Conservation (phyloP, 1,140 invertebrate genomes). For the Melipona quadrifasciata region DNA sequence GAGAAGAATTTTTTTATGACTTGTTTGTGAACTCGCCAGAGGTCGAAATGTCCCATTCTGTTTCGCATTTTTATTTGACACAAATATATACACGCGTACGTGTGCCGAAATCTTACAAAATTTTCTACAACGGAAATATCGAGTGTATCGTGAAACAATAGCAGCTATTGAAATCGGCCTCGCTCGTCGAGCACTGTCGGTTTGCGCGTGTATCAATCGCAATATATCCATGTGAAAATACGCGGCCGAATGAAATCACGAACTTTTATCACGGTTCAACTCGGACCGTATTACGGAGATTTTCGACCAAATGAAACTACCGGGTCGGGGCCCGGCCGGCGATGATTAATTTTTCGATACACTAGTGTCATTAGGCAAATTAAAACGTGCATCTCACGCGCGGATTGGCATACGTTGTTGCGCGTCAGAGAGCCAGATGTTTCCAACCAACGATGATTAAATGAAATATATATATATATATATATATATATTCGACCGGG, state of each 20-base stretch:
- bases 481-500: neutral
- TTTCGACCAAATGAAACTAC: slow-evolving; percentile 1
- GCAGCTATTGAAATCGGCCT: slow-evolving; percentile 10
- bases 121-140: neutral
- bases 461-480: slow-evolving; percentile 1
- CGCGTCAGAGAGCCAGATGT: slow-evolving; percentile 1
- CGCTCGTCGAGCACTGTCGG: too few species aligned
- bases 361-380: slow-evolving; percentile 31
- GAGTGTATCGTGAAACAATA: neutral
- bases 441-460: slow-evolving; percentile 19
- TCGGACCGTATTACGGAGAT: neutral
- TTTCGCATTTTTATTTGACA: too few species aligned
- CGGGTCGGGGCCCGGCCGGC: neutral
- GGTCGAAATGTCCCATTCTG: too few species aligned
- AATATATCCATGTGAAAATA: slow-evolving; percentile 10
- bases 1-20: too few species aligned
- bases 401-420: neutral
- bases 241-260: neutral
- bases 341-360: slow-evolving; percentile 24
- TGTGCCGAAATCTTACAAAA: slow-evolving; percentile 7
- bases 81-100: too few species aligned
- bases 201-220: slow-evolving; percentile 8
- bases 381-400: neutral
- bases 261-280: slow-evolving; percentile 10
- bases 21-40: too few species aligned